Evolutionary conservation across 2,113 vertebrate genomes (phyloP), one percentile per base, ranked within the genome.

Genomic region (Stictonetta naevosa): DNA sequence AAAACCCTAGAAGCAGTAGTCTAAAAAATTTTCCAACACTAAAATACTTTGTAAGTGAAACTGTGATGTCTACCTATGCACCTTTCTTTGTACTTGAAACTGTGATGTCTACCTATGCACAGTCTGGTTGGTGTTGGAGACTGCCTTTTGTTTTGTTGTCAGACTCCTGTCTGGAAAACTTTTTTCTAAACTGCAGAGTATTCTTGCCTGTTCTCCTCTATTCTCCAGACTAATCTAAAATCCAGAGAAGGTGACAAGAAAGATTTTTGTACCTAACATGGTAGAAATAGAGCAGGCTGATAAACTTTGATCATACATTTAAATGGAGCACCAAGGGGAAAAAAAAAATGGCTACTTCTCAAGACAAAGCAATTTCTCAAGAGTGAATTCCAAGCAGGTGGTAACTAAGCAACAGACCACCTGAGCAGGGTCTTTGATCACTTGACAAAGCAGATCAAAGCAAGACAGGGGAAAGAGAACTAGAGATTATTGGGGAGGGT

Each of bases 331-430:
- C 86, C 89, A 75, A 95, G 86, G 95, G 34, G 36, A 95, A 95
- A 91, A 96, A 96, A 96, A 91, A 67, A 52, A 82, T 36, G 91
- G 86, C 93, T 89, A 95, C 93, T 95, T 92, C 95, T 93, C 93
- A 95, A 97, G 95, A 96, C 95, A 97, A 97, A 96, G 94, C 86
- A 89, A 93, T 96, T 95, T 96, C 95, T 95, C 93, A 91, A 95
- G 95, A 95, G 89, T 68, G 94, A 96, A 95, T 93, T 95, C 91
- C 89, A 91, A 93, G 95, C 94, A 96, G 93, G 86, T 84, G 91
- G 96, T 96, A 97, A 92, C 96, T 93, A 97, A 97, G 96, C 94
- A 96, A 97, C 96, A 95, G 96, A 83, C 95, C 91, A 97, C 96
- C 96, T 93, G 81, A 68, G 72, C 69, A 79, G 81, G 77, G 81